Conservation (phyloP, 2,797 vertebrate species). For the Caiman crocodilus region DNA sequence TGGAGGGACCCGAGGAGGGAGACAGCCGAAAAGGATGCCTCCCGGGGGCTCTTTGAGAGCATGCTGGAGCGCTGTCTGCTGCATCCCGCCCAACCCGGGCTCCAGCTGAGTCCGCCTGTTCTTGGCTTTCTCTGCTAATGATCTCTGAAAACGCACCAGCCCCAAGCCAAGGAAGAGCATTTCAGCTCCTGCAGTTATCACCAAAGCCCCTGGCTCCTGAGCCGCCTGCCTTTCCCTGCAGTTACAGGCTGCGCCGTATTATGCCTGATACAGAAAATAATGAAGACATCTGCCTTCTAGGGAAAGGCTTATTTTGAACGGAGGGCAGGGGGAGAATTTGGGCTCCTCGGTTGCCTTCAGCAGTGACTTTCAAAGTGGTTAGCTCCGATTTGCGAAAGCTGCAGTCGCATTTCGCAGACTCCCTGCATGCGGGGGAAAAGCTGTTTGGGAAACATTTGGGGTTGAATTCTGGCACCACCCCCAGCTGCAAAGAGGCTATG, state of each 20-base stretch:
- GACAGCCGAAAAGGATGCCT: background rate
- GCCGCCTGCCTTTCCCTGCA: background rate
- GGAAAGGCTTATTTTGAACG: background rate
- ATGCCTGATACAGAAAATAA: background rate
- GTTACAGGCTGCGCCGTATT: background rate
- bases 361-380: background rate
- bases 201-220: background rate
- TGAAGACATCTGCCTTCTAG: background rate
- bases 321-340: background rate
- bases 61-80: conserved; percentile 1
- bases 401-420: fast-evolving
- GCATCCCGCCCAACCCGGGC: background rate
- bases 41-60: background rate
- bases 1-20: background rate
- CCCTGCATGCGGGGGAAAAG: fast-evolving
- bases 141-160: background rate
- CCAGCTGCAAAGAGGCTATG: background rate
- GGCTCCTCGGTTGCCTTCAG: background rate
- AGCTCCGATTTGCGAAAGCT: background rate
- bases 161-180: background rate
- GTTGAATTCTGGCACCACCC: background rate
- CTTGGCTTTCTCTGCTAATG: background rate
- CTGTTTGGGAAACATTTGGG: background rate
- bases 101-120: background rate
- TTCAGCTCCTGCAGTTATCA: background rate